Conservation (phyloP, 2,888 invertebrate genomes). For the Thera britannica region DNA sequence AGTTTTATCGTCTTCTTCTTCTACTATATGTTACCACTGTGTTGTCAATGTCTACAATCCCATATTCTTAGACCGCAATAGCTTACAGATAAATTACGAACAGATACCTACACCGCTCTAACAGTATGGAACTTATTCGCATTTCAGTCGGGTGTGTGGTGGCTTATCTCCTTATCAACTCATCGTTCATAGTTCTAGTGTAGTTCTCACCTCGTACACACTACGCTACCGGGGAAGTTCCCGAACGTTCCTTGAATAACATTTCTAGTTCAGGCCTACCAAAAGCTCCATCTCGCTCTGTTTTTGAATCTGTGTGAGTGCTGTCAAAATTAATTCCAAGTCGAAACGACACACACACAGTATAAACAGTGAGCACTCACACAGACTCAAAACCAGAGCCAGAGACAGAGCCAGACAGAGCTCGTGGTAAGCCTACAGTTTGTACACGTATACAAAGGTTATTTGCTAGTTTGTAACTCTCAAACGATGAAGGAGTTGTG, state of each 20-base stretch:
- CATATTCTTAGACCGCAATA: no score
- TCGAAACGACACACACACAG: no score
- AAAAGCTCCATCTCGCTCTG: no score
- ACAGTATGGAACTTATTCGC: conserved; percentile 6
- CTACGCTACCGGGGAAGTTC: conserved; percentile 25
- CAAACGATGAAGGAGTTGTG: no score
- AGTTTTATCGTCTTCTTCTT: no score
- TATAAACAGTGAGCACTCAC: no score
- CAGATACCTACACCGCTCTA: background rate
- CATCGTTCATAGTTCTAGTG: conserved; percentile 49
- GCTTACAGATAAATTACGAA: background rate
- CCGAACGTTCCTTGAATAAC: conserved; percentile 25
- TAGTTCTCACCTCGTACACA: conserved; percentile 45
- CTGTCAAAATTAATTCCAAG: no score
- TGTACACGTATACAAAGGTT: conserved; percentile 6
- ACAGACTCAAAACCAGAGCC: no score
- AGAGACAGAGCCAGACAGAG: no score
- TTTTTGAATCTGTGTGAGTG: no score
- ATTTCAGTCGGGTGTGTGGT: conserved; percentile 18
- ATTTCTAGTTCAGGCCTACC: conserved; percentile 15
- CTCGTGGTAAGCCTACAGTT: background rate
- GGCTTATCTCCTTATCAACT: conserved; percentile 55
- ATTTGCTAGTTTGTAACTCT: background rate
- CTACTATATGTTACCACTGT: no score
- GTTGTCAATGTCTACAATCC: no score